Percentiles rank a stretch among this genome's conserved stretches.
Conservation (phyloP, 2,797 vertebrate species). For the Paratrypauchen microcephalus region DNA sequence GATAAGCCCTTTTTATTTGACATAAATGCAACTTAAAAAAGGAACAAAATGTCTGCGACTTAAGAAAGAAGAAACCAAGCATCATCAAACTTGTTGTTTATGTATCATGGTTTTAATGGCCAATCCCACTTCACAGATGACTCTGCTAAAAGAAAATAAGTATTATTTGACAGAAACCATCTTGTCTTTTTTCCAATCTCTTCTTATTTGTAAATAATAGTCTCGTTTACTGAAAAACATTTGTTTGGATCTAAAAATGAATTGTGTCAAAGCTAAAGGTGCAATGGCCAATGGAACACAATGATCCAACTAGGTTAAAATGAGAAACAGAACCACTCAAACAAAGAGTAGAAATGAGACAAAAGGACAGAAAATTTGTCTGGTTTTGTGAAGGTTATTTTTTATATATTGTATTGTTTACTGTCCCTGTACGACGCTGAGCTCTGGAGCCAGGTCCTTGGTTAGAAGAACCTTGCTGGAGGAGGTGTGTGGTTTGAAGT, state of each 20-base stretch:
- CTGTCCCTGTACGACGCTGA: background rate
- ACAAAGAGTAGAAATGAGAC: background rate
- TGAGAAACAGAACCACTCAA: background rate
- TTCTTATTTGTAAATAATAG: conserved; percentile 28
- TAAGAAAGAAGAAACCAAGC: background rate
- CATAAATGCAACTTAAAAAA: conserved; percentile 9
- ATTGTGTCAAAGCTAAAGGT: too few species aligned
- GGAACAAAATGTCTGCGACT: conserved; percentile 1
- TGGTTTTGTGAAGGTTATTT: background rate
- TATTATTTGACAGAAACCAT: conserved; percentile 38
- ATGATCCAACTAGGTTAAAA: background rate
- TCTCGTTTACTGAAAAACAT: background rate
- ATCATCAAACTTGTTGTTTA: background rate
- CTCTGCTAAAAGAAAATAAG: conserved; percentile 38
- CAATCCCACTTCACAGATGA: conserved; percentile 20
- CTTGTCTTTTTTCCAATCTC: conserved; percentile 33
- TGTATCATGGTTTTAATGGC: background rate
- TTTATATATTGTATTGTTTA: background rate
- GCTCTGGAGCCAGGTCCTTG: background rate
- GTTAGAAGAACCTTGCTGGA: background rate
- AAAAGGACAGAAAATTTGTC: background rate
- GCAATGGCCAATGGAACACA: background rate
- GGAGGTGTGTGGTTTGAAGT: background rate
- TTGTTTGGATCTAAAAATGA: background rate
- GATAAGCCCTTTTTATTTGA: conserved; percentile 23